phyloP scores from a whole-genome alignment of 1,140 invertebrate genomes.

The Drosophila burlai region DNA sequence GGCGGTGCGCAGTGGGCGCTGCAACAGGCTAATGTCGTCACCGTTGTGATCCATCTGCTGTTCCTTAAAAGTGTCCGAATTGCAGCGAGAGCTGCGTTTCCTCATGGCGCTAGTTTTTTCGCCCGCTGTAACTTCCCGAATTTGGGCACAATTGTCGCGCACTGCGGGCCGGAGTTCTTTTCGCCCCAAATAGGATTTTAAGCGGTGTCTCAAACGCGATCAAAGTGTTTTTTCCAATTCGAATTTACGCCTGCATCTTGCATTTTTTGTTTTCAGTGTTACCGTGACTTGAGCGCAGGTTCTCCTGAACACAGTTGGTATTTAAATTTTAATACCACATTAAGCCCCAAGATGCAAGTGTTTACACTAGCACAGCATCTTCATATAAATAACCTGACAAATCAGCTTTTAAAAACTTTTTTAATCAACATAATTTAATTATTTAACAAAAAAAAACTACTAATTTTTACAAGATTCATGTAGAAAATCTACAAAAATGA shows the following conservation, averaged over 20 bases:
- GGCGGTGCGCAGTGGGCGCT: slow-evolving; percentile 88
- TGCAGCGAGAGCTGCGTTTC: slow-evolving; percentile 72
- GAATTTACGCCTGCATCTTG: slow-evolving; percentile 69
- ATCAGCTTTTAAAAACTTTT: not conserved
- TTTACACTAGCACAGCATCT: not conserved
- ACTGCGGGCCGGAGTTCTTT: not conserved
- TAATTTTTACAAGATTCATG: not conserved
- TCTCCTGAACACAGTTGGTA: not conserved
- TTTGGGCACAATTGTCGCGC: slow-evolving; percentile 4
- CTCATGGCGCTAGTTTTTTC: slow-evolving; percentile 48
- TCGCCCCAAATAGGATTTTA: slow-evolving; percentile 7
- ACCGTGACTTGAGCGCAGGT: slow-evolving; percentile 16
- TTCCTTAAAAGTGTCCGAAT: slow-evolving; percentile 64
- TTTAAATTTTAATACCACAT: not conserved
- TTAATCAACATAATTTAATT: not conserved
- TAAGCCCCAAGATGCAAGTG: not conserved
- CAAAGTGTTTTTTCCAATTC: slow-evolving; percentile 37
- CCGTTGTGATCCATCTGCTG: slow-evolving; percentile 60
- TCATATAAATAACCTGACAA: not conserved
- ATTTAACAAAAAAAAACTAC: rapidly evolving
- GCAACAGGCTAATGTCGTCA: slow-evolving; percentile 87
- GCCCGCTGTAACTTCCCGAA: not conserved
- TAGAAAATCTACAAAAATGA: too few species aligned
- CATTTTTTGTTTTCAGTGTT: slow-evolving; percentile 62
- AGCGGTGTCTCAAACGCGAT: slow-evolving; percentile 21